Evolutionary conservation across 2,888 invertebrate genomes (phyloP), one percentile per base, ranked within the genome.

Genomic region (Eupithecia exiguata): DNA sequence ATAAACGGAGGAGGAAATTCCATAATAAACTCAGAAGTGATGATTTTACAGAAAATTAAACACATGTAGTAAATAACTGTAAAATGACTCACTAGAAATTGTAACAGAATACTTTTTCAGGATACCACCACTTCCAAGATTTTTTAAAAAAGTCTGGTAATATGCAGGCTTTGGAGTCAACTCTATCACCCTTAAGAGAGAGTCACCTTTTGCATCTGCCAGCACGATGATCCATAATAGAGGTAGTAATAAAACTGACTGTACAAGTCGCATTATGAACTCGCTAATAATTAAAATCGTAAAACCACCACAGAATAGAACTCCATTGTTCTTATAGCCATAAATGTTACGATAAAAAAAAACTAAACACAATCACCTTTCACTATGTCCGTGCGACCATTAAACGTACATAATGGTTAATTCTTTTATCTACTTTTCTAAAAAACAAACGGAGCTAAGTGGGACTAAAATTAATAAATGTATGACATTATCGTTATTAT

Each of bases 281-380:
- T 35, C 58, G 4, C 9, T 25, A 66, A 66, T 58, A 40, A 21
- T 36, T 38, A 65, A 30, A 58, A 68, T 62, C 58, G 25, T 58
- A 58, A 25, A 58, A 14, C 12, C 53, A 12, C 12, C 58, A 58
- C 25, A 25, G 25, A 58, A 58, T 14, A 58, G 58, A 25, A 46
- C 12, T 66, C 40, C 69, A 74, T 71, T 74, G 74, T 74, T 71
- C 58, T 49, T 25, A 58, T n/a, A 58, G 49, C 66, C 35, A 70
- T 63, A 38, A 72, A 30, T 61, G 18, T 35, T 40, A 67, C 70
- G 43, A 73, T 69, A 58, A 65, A 70, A 68, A 36, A 7, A 35
- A 53, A 62, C 62, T 12, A 58, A 58, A 25, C 58, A 25, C 58
- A 58, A 25, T 12, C 58, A 25, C 58, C 58, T 12, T 12, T 25